Percentiles rank a stretch among this genome's conserved stretches.
Conservation (phyloP, 1,140 invertebrate species). For the Bombus huntii region DNA sequence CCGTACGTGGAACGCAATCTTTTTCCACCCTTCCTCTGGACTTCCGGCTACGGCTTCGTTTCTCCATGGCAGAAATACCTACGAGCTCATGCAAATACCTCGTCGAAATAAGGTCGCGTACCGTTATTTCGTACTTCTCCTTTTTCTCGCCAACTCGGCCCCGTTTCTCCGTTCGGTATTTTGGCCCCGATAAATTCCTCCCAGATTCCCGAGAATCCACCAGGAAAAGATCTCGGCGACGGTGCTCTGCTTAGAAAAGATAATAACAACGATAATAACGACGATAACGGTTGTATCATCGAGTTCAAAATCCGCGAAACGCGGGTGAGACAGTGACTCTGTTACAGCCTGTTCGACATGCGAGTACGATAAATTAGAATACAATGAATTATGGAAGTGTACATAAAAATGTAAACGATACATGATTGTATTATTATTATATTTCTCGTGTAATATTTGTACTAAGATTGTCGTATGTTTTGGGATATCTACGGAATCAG, state of each 20-base stretch:
- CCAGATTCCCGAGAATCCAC: slow-evolving; percentile 51
- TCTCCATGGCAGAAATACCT: slow-evolving; percentile 50
- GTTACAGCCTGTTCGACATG: neutral
- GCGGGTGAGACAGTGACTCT: neutral
- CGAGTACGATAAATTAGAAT: neutral
- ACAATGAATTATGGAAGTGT: too few species aligned
- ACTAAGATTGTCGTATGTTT: too few species aligned
- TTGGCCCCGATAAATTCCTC: slow-evolving; percentile 58
- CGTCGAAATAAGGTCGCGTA: slow-evolving; percentile 61
- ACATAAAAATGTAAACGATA: too few species aligned
- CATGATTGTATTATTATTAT: too few species aligned
- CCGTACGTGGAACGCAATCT: slow-evolving; percentile 48
- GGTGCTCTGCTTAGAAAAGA: slow-evolving; percentile 56
- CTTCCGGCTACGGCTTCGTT: slow-evolving; percentile 18
- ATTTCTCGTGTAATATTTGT: too few species aligned
- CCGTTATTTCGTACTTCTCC: slow-evolving; percentile 58
- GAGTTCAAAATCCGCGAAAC: neutral
- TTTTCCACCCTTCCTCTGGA: neutral
- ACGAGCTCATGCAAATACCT: slow-evolving; percentile 64
- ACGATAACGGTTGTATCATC: slow-evolving; percentile 50
- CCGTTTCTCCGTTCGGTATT: slow-evolving; percentile 54
- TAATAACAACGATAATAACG: slow-evolving; percentile 67
- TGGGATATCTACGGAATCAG: too few species aligned
- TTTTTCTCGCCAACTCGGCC: slow-evolving; percentile 42
- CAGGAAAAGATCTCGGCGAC: slow-evolving; percentile 14